Evolutionary conservation across 2,113 vertebrate species (phyloP).

Genomic region (Rhinoderma darwinii): DNA sequence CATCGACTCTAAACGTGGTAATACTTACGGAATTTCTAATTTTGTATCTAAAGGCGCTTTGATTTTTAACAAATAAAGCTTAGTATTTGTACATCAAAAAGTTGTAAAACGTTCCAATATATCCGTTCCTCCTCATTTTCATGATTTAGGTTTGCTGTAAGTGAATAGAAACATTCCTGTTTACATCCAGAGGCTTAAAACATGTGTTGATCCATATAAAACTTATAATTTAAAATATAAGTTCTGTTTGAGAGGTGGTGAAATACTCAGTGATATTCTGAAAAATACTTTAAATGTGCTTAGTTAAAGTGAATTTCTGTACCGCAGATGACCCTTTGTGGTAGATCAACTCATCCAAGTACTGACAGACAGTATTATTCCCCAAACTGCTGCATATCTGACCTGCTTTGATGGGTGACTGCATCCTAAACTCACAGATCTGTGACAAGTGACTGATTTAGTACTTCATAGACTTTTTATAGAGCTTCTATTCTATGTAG

Average conservation of each 20-base stretch:
- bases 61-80: no score
- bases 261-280: background rate
- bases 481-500: background rate
- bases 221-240: background rate
- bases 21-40: no score
- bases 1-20: no score
- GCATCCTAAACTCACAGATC: background rate
- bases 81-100: no score
- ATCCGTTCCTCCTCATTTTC: no score
- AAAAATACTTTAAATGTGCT: background rate
- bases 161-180: no score
- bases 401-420: slow-evolving; percentile 21
- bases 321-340: background rate
- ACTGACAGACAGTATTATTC: background rate
- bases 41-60: no score
- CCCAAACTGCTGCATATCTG: slow-evolving; percentile 9
- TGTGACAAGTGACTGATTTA: background rate
- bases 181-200: no score
- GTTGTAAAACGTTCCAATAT: no score
- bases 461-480: background rate
- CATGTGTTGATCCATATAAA: no score
- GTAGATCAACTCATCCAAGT: background rate
- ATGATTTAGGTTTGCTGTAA: no score
- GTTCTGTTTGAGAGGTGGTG: background rate
- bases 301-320: background rate